Conservation (phyloP, 2,888 invertebrate species). For the Callosobruchus maculatus region DNA sequence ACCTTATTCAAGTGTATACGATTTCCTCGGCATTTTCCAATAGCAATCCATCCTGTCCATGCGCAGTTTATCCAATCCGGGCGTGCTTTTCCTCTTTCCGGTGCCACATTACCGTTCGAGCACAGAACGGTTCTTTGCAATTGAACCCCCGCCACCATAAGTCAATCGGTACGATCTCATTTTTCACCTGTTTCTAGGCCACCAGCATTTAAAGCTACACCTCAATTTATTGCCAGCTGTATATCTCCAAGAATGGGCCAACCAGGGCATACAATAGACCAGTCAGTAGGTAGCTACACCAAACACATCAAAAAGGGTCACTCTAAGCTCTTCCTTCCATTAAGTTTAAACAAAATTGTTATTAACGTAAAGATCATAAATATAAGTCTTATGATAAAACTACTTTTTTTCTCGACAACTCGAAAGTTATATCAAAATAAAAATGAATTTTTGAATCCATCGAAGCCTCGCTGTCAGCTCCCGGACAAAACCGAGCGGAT, state of each 20-base stretch:
- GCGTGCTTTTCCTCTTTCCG: neutral
- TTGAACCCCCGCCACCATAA: neutral
- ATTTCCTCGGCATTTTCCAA: neutral
- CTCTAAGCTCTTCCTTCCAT: too few species aligned
- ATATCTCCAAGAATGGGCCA: conserved; percentile 2
- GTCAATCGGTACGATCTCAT: conserved; percentile 27
- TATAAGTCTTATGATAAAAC: too few species aligned
- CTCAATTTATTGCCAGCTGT: conserved; percentile 17
- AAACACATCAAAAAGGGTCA: too few species aligned
- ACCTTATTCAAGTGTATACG: neutral
- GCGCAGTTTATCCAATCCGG: neutral
- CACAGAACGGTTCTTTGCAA: neutral
- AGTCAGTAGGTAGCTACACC: neutral
- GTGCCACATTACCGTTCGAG: neutral
- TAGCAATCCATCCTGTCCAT: neutral
- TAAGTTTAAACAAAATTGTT: too few species aligned
- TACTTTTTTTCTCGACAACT: too few species aligned
- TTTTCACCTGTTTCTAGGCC: conserved; percentile 28
- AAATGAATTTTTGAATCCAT: too few species aligned
- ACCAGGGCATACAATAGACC: neutral
- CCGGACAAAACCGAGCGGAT: too few species aligned
- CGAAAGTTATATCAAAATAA: too few species aligned
- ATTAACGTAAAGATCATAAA: too few species aligned
- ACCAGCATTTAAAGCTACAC: conserved; percentile 13
- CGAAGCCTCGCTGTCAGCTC: too few species aligned